A percentile compares a stretch with the other conserved stretches of the same genome.
Conservation (phyloP, 2,113 vertebrate genomes). For the Brachypteracias leptosomus region DNA sequence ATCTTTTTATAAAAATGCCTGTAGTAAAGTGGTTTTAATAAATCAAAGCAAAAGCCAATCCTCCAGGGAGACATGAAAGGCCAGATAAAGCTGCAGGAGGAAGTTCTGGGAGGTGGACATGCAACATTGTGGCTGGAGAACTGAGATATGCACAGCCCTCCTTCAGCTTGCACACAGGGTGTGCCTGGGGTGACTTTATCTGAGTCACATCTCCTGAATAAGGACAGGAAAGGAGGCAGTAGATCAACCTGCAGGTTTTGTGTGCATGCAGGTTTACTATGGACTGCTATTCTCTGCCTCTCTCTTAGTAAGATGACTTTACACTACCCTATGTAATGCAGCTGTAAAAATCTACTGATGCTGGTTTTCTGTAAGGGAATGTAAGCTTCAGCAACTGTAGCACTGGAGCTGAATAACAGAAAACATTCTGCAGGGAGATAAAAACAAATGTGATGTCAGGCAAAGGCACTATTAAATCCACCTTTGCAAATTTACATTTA, state of each 20-base stretch:
- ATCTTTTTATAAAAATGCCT: background rate
- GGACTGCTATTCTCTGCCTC: background rate
- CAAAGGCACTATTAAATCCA: background rate
- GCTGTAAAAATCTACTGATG: background rate
- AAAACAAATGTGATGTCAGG: background rate
- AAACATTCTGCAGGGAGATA: background rate
- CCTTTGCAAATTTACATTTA: background rate
- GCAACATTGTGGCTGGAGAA: fast-evolving
- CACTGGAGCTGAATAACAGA: background rate
- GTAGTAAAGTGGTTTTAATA: background rate
- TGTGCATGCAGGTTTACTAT: fast-evolving
- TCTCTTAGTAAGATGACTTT: background rate
- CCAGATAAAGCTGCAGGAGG: background rate
- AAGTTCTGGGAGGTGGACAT: fast-evolving
- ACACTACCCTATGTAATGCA: fast-evolving
- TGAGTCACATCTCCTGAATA: background rate
- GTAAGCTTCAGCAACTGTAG: background rate
- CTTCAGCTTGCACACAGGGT: background rate
- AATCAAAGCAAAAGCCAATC: background rate
- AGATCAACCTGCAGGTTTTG: fast-evolving
- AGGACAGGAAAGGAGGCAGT: background rate
- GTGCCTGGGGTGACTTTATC: background rate
- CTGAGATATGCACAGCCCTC: too few relatives aligned
- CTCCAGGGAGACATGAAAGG: background rate
- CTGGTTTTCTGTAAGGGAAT: background rate